Percentiles rank a stretch among this genome's conserved stretches.
Evolutionary conservation across 2,797 vertebrate genomes (phyloP).

Genomic region (Crenichthys baileyi): DNA sequence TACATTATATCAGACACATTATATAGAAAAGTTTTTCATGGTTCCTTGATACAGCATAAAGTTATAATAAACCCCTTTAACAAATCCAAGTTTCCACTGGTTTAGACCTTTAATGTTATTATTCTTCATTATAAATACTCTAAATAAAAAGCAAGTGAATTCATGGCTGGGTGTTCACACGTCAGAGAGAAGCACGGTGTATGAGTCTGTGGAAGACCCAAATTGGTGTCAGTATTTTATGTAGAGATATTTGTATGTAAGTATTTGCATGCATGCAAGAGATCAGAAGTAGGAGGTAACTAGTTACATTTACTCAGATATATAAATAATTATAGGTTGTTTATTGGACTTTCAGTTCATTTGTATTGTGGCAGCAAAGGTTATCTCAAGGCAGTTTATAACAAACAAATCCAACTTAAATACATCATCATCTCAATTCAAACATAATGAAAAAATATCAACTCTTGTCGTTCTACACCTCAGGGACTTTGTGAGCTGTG

Average conservation of each 20-base stretch:
- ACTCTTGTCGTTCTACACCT: too few species aligned
- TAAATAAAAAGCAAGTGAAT: not conserved
- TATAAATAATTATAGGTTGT: too few species aligned
- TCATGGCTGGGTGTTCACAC: not conserved
- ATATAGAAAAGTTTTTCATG: not conserved
- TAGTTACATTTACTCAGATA: not conserved
- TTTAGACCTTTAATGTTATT: not conserved
- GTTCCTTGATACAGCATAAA: not conserved
- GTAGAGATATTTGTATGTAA: not conserved
- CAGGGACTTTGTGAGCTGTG: too few species aligned
- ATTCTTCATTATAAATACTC: not conserved
- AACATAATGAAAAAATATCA: too few species aligned
- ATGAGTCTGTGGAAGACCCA: too few species aligned
- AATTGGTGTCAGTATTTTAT: too few species aligned
- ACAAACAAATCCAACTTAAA: too few species aligned
- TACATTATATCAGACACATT: too few species aligned
- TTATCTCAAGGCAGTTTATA: too few species aligned
- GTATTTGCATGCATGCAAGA: not conserved
- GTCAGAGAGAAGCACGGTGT: not conserved
- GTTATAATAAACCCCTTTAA: not conserved
- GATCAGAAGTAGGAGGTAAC: not conserved
- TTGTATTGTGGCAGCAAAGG: too few species aligned
- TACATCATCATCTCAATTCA: too few species aligned
- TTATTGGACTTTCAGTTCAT: too few species aligned
- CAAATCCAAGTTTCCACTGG: not conserved